Base-by-base conservation (phyloP, 2,113 vertebrate species). In the Misgurnus anguillicaudatus region DNA sequence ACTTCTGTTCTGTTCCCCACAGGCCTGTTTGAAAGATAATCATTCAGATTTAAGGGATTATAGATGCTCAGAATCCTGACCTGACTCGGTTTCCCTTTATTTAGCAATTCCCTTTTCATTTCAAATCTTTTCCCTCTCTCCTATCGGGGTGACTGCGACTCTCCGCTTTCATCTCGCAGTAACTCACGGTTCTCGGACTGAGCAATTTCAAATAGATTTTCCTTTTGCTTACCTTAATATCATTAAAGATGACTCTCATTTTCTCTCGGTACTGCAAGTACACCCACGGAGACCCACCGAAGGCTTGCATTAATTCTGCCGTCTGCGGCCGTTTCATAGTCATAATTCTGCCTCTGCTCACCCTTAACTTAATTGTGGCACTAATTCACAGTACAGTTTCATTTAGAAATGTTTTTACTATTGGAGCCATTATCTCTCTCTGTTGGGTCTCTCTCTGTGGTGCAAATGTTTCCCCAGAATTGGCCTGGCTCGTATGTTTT, bases 1-100 rank as follows among this genome's bases (percentile, higher is more conserved):
- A 42, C 39, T 71, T 74, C 24, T 70, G 53, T 45, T 82, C 60
- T 48, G 61, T 51, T 66, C 39, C 48, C 69, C 21, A 64, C 72
- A 76, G 61, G 24, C 80, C 74, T 38, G 45, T 76, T 76, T 71
- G 51, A 83, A 55, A 77, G 77, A 79, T 65, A 80, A 80, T 83
- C 31, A 77, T 66, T 68, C 62, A 73, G 78, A 83, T 80, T 77
- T 80, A 80, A 72, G 77, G 72, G 82, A 80, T 83, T 83, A 80
- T 73, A 77, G 68, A 83, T 77, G 78, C 68, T 73, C 53, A 57
- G 19, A 79, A 72, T 79, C 64, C 48, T 75, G 74, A 76, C 71
- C 81, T 79, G 65, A 76, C 77, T 66, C 65, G 39, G 62, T 68
- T 61, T 71, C 47, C 77, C 75, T 83, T 80, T 83, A 76, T 83